Base-by-base conservation (phyloP, 2,888 invertebrate genomes). In the Nymphalis c-album region DNA sequence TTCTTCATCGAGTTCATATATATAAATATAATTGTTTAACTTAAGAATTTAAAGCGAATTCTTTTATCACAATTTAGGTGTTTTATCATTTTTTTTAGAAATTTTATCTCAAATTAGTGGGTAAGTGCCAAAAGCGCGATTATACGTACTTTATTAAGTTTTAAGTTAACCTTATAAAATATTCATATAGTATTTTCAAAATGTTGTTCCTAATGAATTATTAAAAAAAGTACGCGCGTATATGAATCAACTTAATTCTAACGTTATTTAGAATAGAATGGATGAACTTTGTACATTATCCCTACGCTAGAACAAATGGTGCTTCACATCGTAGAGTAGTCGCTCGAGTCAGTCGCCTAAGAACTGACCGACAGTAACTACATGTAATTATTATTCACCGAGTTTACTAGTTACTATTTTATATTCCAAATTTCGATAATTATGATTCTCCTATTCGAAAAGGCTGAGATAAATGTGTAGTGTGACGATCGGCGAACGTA, bases 281-380 rank as follows among this genome's bases (percentile, higher is more conserved):
- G 85, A 84, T 81, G 86, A 89, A 88, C 84, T 81, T 85, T 92
- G 92, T 92, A 92, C 91, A 92, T 92, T 91, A 83, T 87, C 91
- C 92, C 87, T 91, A 91, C 89, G 91, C 92, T 91, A 91, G 91
- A 92, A 90, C 91, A 90, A 90, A 91, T 92, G 92, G 92, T 92
- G 92, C 92, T 91, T 91, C 90, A 89, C 87, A 83, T 86, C 81
- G 89, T 92, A 91, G 92, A 86, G 83, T 83, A 79, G 75, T 70
- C 73, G 76, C 77, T 75, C 77, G 77, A 76, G 77, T 76, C 77
- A 71, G 76, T 71, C 73, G 69, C 69, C 71, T 72, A 68, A 60
- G 72, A 69, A 68, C 76, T 73, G 80, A 74, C 78, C 76, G 77
- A 77, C 78, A 74, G 71, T 77, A 73, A 76, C 76, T 77, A 76